These are phyloP conservation scores for Phragmatobia fuliginosa DNA, from an alignment of 2,888 invertebrate species.

Conservation along the genomic window DNA sequence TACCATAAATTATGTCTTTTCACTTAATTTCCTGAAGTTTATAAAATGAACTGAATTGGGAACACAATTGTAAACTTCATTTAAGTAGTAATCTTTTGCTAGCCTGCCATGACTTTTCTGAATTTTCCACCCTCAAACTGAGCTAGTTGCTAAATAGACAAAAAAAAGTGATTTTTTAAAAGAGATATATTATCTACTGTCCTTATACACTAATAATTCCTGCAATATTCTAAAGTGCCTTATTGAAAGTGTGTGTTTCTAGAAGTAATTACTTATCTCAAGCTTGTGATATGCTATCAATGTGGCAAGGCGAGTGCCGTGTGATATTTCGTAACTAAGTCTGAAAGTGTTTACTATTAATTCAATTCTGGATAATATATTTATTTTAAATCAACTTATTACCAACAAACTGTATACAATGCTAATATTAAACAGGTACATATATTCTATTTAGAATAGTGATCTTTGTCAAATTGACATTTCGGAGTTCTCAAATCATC, in stretches of 20 bases:
- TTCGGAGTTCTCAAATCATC: too few relatives aligned
- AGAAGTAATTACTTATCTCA: constrained; percentile 47
- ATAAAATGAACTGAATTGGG: background rate
- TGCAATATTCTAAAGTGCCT: background rate
- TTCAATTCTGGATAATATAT: constrained; percentile 15
- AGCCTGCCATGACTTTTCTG: too few relatives aligned
- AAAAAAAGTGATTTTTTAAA: background rate
- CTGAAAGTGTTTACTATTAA: constrained; percentile 30
- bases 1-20: background rate
- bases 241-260: constrained; percentile 4
- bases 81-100: background rate
- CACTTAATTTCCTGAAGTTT: background rate
- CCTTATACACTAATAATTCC: background rate
- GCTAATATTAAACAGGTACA: too few relatives aligned
- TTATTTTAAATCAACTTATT: background rate
- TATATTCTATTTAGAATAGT: too few relatives aligned
- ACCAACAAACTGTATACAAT: background rate
- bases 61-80: background rate
- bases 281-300: constrained; percentile 38
- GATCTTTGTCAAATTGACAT: too few relatives aligned
- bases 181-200: background rate
- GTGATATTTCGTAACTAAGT: constrained; percentile 37
- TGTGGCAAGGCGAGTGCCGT: constrained; percentile 33
- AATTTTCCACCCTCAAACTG: too few relatives aligned
- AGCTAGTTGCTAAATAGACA: too few relatives aligned